Evolutionary conservation across 2,113 vertebrate genomes (phyloP).

Genomic region (Scomber scombrus): DNA sequence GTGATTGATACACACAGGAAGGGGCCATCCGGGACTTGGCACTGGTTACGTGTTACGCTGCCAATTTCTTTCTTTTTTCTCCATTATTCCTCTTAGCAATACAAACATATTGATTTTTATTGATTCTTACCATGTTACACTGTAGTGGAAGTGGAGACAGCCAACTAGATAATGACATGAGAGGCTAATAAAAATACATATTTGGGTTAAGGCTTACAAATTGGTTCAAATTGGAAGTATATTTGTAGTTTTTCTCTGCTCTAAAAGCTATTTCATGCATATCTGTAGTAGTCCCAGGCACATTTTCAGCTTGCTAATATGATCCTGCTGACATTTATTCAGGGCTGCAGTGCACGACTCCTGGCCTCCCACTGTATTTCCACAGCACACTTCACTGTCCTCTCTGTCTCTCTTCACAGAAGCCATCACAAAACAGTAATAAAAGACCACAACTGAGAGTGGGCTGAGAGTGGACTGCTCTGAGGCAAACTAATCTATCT

Average conservation of each 20-base stretch:
- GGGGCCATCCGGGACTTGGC: slow-evolving; percentile 42
- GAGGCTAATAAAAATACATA: slow-evolving; percentile 57
- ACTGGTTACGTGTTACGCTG: slow-evolving; percentile 28
- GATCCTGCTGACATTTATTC: slow-evolving; percentile 66
- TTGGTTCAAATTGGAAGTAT: not conserved
- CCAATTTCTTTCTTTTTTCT: slow-evolving; percentile 47
- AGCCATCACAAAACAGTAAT: slow-evolving; percentile 74
- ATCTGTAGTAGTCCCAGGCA: slow-evolving; percentile 44
- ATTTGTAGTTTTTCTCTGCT: slow-evolving; percentile 5
- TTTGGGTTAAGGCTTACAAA: slow-evolving; percentile 19
- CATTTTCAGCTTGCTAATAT: slow-evolving; percentile 55
- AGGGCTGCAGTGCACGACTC: slow-evolving; percentile 61
- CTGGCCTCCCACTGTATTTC: slow-evolving; percentile 67
- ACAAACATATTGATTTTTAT: slow-evolving; percentile 70
- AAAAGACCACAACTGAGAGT: slow-evolving; percentile 72
- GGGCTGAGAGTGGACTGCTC: slow-evolving; percentile 74
- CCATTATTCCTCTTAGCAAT: slow-evolving; percentile 50
- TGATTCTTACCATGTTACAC: slow-evolving; percentile 54
- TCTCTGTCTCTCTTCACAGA: slow-evolving; percentile 61
- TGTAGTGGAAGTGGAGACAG: slow-evolving; percentile 50
- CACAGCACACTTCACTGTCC: slow-evolving; percentile 62
- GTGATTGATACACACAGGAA: slow-evolving; percentile 46
- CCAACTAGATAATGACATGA: slow-evolving; percentile 37
- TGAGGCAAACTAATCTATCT: slow-evolving; percentile 79
- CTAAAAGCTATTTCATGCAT: slow-evolving; percentile 52